Evolutionary conservation across 2,113 vertebrate species (phyloP).

Genomic region (Aythya baeri): DNA sequence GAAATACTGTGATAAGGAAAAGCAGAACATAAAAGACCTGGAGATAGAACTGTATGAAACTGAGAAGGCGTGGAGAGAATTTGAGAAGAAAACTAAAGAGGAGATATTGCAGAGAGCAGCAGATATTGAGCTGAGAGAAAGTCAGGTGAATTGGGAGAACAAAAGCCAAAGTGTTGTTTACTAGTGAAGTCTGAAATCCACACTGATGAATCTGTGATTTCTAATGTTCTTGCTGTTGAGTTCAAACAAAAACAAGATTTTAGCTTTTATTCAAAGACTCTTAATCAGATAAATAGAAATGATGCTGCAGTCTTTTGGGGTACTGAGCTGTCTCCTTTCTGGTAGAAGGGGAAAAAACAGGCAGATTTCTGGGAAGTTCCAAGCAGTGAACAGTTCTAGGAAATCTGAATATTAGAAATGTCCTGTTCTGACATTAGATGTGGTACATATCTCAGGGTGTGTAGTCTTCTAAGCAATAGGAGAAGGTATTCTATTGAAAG

Average conservation of each 20-base stretch:
- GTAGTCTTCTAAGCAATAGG: background rate
- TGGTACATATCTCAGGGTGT: background rate
- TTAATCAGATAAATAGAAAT: background rate
- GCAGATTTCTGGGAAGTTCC: background rate
- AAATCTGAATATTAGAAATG: background rate
- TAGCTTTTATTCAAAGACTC: background rate
- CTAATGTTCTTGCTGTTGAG: background rate
- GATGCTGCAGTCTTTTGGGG: background rate
- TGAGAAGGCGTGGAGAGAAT: constrained; percentile 79
- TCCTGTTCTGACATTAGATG: background rate
- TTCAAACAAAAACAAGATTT: background rate
- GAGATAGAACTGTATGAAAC: constrained; percentile 79
- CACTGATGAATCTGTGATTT: background rate
- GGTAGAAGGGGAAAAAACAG: background rate
- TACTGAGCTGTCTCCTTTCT: background rate
- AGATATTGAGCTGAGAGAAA: constrained; percentile 81
- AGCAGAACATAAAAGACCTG: constrained; percentile 80
- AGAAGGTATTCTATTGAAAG: background rate
- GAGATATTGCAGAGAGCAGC: constrained; percentile 58
- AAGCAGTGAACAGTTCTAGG: background rate
- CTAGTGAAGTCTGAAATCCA: background rate
- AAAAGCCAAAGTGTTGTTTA: background rate
- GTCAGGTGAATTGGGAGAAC: constrained; percentile 80
- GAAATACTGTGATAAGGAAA: constrained; percentile 74
- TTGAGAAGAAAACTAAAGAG: constrained; percentile 81